Conservation (phyloP, 2,797 vertebrate species). For the Cirrhinus mrigala region DNA sequence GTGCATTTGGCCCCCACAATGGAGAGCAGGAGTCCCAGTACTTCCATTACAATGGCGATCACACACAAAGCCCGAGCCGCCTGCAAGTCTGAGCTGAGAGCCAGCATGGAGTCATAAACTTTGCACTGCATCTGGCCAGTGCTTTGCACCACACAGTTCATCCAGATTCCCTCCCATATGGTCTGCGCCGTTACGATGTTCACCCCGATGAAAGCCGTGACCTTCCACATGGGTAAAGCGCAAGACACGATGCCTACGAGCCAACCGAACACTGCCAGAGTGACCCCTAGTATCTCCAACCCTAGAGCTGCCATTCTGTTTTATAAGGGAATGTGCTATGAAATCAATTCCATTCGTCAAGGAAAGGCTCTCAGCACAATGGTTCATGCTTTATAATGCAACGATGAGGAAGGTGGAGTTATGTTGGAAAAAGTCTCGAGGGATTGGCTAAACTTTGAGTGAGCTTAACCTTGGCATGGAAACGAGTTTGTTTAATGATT, state of each 20-base stretch:
- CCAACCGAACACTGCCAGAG: slow-evolving; percentile 86
- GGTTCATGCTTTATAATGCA: slow-evolving; percentile 57
- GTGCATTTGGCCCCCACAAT: slow-evolving; percentile 91
- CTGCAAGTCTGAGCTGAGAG: slow-evolving; percentile 85
- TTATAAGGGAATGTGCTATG: background rate
- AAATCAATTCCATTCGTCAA: slow-evolving; percentile 25
- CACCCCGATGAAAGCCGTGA: slow-evolving; percentile 87
- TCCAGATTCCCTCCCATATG: slow-evolving; percentile 90
- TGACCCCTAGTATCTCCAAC: slow-evolving; percentile 86
- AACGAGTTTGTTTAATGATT: slow-evolving; percentile 73
- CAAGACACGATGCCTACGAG: slow-evolving; percentile 83
- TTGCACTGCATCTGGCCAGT: slow-evolving; percentile 89
- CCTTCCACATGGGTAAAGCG: slow-evolving; percentile 89
- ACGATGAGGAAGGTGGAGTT: slow-evolving; percentile 69
- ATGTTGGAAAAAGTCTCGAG: slow-evolving; percentile 49
- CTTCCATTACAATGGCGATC: slow-evolving; percentile 84
- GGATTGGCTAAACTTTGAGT: slow-evolving; percentile 64
- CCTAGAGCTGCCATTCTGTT: slow-evolving; percentile 81
- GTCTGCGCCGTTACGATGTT: slow-evolving; percentile 89
- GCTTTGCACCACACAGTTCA: slow-evolving; percentile 88
- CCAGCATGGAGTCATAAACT: slow-evolving; percentile 86
- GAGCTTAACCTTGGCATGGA: slow-evolving; percentile 61
- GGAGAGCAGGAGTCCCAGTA: slow-evolving; percentile 84
- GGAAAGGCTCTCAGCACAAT: slow-evolving; percentile 42
- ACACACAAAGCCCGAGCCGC: slow-evolving; percentile 88